Evolutionary conservation across 2,113 vertebrate species (phyloP).

Genomic region (Chiloscyllium plagiosum): DNA sequence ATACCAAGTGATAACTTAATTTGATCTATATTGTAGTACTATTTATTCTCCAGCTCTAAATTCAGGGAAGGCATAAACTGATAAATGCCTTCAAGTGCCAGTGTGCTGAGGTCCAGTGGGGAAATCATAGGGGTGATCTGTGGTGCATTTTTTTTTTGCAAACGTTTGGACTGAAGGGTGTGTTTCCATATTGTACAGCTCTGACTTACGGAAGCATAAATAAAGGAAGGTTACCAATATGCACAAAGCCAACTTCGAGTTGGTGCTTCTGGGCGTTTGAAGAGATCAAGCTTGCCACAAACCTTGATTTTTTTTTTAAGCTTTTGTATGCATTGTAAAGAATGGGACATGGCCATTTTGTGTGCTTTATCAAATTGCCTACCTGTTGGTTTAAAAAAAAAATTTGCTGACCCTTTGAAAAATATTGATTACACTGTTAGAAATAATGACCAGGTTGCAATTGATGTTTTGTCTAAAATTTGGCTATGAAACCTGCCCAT

Average conservation of each 20-base stretch:
- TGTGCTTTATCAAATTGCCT: neutral
- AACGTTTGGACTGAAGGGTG: no score
- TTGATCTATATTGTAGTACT: neutral
- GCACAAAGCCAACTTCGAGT: neutral
- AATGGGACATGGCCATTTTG: neutral
- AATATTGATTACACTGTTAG: neutral
- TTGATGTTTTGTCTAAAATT: neutral
- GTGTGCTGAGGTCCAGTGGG: neutral
- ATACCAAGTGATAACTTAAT: neutral
- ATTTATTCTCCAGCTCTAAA: no score
- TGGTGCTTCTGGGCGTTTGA: no score
- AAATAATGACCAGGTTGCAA: rapidly evolving
- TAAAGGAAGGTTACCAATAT: neutral
- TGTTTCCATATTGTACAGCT: no score
- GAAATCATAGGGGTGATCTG: neutral
- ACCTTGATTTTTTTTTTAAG: neutral
- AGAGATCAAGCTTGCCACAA: neutral
- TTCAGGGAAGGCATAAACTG: neutral
- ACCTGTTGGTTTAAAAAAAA: no score
- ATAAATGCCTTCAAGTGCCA: neutral
- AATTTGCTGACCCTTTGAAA: neutral
- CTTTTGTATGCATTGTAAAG: neutral
- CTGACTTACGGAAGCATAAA: no score
- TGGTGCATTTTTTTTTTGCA: neutral
- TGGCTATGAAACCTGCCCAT: neutral